These are phyloP conservation scores for Apodemus agrarius DNA, from an alignment of 2,797 vertebrate species.

Conservation along the genomic window DNA sequence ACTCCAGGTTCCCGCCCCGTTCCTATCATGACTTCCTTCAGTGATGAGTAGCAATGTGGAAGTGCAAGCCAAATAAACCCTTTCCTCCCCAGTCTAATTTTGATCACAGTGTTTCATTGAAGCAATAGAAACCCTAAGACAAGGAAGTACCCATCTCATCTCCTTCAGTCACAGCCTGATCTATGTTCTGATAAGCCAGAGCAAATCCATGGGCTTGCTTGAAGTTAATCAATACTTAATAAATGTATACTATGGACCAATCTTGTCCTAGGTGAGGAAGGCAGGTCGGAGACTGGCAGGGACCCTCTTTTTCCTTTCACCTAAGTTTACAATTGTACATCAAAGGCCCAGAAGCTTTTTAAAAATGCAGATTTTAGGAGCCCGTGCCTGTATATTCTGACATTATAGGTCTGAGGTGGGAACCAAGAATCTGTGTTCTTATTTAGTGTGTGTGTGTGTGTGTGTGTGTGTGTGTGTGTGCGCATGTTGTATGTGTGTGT, in stretches of 20 bases:
- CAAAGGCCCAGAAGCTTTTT: not conserved
- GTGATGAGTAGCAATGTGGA: not conserved
- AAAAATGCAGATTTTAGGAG: not conserved
- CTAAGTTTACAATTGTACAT: not conserved
- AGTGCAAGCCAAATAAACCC: not conserved
- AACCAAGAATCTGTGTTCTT: not conserved
- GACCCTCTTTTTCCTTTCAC: not conserved
- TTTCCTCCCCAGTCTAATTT: not conserved
- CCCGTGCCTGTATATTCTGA: not conserved
- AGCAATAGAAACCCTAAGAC: not conserved
- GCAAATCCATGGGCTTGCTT: not conserved
- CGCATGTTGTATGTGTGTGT: no score
- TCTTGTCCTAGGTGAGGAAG: not conserved
- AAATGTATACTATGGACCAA: accelerated
- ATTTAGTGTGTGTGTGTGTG: not conserved
- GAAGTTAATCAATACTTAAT: not conserved
- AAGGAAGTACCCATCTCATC: not conserved
- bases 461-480: not conserved
- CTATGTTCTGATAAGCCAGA: not conserved
- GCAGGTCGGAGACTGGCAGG: not conserved
- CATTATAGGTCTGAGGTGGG: not conserved
- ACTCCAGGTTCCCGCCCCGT: not conserved
- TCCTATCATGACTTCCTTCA: not conserved
- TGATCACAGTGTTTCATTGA: not conserved
- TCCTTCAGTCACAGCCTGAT: not conserved